These are phyloP conservation scores for Platyrinchus mystaceus DNA, from an alignment of 2,797 vertebrate genomes.

Conservation along the genomic window DNA sequence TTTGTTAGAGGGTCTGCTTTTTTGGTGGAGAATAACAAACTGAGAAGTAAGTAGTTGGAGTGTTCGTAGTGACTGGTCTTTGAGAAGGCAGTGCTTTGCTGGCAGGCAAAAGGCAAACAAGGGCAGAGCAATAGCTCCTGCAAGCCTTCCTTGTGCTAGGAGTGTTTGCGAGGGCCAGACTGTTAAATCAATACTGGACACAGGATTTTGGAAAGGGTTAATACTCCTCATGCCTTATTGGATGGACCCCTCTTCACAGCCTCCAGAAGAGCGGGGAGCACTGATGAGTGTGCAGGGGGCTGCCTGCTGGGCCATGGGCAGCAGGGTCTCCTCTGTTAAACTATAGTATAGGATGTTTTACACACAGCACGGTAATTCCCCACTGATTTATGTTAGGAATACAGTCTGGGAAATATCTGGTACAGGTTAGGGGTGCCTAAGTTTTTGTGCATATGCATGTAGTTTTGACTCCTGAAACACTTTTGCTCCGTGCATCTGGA, in stretches of 20 bases:
- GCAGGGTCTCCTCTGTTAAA: not conserved
- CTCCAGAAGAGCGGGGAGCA: not conserved
- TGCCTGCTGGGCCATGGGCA: not conserved
- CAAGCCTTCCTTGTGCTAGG: conserved; percentile 31
- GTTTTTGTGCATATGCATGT: not conserved
- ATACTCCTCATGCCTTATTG: not conserved
- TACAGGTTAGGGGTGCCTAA: accelerated
- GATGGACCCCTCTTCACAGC: not conserved
- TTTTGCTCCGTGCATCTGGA: not conserved
- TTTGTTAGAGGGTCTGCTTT: not conserved
- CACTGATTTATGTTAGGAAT: not conserved
- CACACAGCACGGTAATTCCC: not conserved
- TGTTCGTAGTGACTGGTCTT: not conserved
- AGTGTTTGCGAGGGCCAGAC: conserved; percentile 21
- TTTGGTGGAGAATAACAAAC: conserved; percentile 23
- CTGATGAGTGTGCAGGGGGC: not conserved
- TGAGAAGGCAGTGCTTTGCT: conserved; percentile 14
- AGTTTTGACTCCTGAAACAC: not conserved
- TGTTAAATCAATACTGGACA: conserved; percentile 52
- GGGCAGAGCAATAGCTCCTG: conserved; percentile 38
- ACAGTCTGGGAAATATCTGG: not conserved
- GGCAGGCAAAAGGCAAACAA: conserved; percentile 46
- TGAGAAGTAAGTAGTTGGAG: not conserved
- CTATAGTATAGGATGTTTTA: not conserved
- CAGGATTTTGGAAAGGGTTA: conserved; percentile 3